Conservation (phyloP, 1,140 invertebrate genomes). For the Neodiprion fabricii region DNA sequence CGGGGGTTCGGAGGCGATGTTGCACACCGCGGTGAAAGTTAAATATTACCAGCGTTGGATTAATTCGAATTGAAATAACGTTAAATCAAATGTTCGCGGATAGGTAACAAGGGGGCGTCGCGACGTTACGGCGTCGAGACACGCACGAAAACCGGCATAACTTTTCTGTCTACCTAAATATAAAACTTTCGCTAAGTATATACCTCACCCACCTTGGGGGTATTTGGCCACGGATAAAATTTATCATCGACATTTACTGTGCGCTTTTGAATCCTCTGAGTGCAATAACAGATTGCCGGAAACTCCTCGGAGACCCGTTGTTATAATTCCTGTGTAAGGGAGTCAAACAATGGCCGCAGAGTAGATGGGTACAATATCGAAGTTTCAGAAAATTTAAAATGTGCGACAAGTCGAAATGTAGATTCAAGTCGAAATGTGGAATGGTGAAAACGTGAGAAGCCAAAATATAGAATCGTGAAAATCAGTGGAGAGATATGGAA, state of each 20-base stretch:
- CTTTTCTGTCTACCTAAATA: slow-evolving; percentile 24
- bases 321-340: too few species aligned
- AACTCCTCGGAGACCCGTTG: too few species aligned
- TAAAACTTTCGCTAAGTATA: neutral
- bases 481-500: too few species aligned
- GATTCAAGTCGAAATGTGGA: too few species aligned
- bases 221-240: neutral
- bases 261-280: neutral
- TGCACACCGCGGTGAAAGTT: too few species aligned
- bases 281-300: neutral
- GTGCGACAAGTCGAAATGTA: too few species aligned
- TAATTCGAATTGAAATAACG: slow-evolving; percentile 49
- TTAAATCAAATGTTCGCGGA: slow-evolving; percentile 57
- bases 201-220: neutral
- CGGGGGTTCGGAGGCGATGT: too few species aligned
- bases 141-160: slow-evolving; percentile 52
- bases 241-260: neutral
- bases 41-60: slow-evolving; percentile 25
- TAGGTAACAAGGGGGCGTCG: slow-evolving; percentile 56
- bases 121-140: slow-evolving; percentile 53
- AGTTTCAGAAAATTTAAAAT: too few species aligned
- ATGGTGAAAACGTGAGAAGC: too few species aligned
- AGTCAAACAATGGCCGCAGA: too few species aligned
- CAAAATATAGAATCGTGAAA: too few species aligned
- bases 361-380: too few species aligned